Evolutionary conservation across 2,113 vertebrate genomes (phyloP), one percentile per base, ranked within the genome.

Genomic region (Oncorhynchus masou): DNA sequence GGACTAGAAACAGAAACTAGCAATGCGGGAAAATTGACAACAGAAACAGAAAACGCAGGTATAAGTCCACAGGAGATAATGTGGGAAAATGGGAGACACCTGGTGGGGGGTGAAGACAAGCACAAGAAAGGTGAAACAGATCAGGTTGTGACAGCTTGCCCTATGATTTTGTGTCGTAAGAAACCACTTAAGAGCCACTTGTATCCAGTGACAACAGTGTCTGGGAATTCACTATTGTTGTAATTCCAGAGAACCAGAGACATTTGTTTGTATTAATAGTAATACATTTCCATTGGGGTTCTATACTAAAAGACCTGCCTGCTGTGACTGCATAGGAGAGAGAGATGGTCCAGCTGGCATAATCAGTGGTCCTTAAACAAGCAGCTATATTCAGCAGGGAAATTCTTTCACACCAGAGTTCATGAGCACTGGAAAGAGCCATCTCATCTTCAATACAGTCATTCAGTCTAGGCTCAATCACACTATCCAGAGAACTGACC

Each of bases 391-490:
- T 77, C 51, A 65, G 57, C 16, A 77, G 70, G 62, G 59, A 71
- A 72, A 72, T 71, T 72, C 34, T 71, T 60, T 71, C 29, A 71
- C 57, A 72, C 76, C 24, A 39, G 39, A 66, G 60, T 72, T 71
- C 72, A 64, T 67, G 73, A 74, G 39, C 16, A 34, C 73, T 77
- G 76, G 70, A 68, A 75, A 75, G 16, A 75, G 60, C 67, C 34
- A 27, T 48, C 48, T 75, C 74, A 68, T n/a, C 59, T 8, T 59
- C 70, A 72, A 59, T 72, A 59, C 70, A 31, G 15, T 72, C 70
- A 27, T 72, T 72, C 70, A 72, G 70, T 54, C 16, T 72, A 25
- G 3, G 25, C 27, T 72, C 24, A 25, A 16, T 67, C 27, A 31
- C 51, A 57, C 70, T 72, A 19, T 25, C 70, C 57, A 64, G 54